These are phyloP conservation scores for Phalacrocorax brasilianus DNA, from an alignment of 2,113 vertebrate species.

Conservation along the genomic window DNA sequence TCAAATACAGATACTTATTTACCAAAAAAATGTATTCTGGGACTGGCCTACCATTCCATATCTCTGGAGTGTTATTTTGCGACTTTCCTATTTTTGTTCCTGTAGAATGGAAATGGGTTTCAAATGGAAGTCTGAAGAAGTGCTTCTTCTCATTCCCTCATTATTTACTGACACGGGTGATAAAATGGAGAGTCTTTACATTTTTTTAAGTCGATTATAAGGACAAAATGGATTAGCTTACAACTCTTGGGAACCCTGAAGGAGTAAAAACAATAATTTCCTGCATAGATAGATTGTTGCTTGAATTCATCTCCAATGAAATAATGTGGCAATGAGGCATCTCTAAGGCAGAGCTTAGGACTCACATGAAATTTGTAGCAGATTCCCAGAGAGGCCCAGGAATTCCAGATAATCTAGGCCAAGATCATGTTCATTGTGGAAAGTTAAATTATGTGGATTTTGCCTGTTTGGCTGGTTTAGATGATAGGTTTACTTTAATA, in stretches of 20 bases:
- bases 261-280: not conserved
- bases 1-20: not conserved
- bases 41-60: not conserved
- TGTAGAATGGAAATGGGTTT: not conserved
- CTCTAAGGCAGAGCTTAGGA: not conserved
- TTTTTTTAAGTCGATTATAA: not conserved
- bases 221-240: not conserved
- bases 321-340: not conserved
- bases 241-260: not conserved
- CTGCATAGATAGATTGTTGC: not conserved
- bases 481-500: not conserved
- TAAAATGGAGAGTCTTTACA: rapidly evolving
- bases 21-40: not conserved
- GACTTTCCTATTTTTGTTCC: not conserved
- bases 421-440: not conserved
- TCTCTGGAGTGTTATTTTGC: not conserved
- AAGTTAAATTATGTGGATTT: not conserved
- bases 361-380: not conserved
- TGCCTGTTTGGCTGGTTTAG: not conserved
- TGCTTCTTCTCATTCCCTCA: not conserved
- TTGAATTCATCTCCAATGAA: not conserved
- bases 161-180: not conserved
- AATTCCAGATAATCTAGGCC: not conserved
- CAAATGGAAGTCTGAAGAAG: not conserved
- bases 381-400: not conserved